Evolutionary conservation across 2,888 invertebrate genomes (phyloP).

Genomic region (Ormyrus thymus): DNA sequence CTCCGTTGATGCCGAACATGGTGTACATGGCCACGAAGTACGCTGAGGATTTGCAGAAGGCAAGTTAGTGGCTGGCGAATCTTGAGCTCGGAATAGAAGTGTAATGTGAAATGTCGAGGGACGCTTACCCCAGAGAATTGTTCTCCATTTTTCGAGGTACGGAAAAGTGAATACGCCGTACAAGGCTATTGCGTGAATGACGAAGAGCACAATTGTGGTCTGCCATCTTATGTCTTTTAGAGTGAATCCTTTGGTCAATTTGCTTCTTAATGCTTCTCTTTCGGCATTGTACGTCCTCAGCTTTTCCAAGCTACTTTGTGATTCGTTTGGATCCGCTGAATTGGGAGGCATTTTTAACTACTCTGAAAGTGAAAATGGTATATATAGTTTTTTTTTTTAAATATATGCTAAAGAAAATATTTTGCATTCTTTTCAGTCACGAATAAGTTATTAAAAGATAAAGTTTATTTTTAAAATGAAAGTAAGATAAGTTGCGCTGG

Average conservation of each 20-base stretch:
- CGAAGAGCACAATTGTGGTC: background rate
- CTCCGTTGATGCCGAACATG: constrained; percentile 52
- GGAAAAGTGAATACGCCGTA: constrained; percentile 41
- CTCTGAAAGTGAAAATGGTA: background rate
- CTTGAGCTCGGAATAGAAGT: background rate
- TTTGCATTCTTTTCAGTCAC: no score
- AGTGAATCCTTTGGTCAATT: no score
- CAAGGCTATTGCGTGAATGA: constrained; percentile 21
- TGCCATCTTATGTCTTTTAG: constrained; percentile 3
- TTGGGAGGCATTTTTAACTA: constrained; percentile 32
- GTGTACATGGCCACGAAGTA: constrained; percentile 30
- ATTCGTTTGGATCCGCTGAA: background rate
- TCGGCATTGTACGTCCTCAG: no score
- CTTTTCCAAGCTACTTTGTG: no score
- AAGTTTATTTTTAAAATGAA: no score
- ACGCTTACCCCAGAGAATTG: constrained; percentile 34
- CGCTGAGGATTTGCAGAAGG: background rate
- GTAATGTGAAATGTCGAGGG: background rate
- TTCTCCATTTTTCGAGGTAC: constrained; percentile 28
- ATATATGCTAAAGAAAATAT: no score
- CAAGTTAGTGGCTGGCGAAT: no score
- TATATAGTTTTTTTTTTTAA: no score
- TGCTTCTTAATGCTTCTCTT: no score
- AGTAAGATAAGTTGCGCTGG: no score
- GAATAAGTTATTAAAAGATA: no score